A percentile compares a stretch with the other conserved stretches of the same genome.
phyloP scores from a whole-genome alignment of 2,113 vertebrate genomes.

The Peromyscus californicus region DNA sequence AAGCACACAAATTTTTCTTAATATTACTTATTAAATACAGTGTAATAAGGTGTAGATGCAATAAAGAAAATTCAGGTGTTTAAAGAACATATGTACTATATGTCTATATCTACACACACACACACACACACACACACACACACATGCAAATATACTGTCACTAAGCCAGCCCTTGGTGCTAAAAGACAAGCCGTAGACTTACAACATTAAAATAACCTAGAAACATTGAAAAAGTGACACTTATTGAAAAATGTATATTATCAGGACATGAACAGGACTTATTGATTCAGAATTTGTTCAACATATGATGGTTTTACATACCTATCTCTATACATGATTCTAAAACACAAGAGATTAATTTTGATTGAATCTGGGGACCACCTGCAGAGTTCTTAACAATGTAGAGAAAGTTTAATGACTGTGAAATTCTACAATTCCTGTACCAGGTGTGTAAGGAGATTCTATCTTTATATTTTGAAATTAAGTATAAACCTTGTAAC shows the following conservation, averaged over 20 bases:
- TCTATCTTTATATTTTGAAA: not conserved
- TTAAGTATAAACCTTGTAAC: not conserved
- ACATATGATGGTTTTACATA: not conserved
- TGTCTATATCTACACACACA: no score
- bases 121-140: not conserved
- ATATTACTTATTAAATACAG: not conserved
- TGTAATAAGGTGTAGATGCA: not conserved
- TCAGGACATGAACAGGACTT: not conserved
- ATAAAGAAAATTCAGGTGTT: not conserved
- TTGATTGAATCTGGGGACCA: not conserved
- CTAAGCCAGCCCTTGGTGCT: not conserved
- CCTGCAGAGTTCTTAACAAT: constrained; percentile 15
- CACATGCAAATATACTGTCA: not conserved
- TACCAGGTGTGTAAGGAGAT: constrained; percentile 4
- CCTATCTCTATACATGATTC: not conserved
- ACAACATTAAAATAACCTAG: not conserved
- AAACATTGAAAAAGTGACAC: not conserved
- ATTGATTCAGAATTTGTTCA: not conserved
- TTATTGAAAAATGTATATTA: not conserved
- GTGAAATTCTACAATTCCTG: not conserved
- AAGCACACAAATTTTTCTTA: not conserved
- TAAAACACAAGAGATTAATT: not conserved
- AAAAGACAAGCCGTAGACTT: not conserved
- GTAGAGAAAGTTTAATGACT: constrained; percentile 16
- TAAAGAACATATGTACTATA: not conserved